These are phyloP conservation scores for Epistrophella euchroma DNA, from an alignment of 2,888 invertebrate species.

Conservation along the genomic window DNA sequence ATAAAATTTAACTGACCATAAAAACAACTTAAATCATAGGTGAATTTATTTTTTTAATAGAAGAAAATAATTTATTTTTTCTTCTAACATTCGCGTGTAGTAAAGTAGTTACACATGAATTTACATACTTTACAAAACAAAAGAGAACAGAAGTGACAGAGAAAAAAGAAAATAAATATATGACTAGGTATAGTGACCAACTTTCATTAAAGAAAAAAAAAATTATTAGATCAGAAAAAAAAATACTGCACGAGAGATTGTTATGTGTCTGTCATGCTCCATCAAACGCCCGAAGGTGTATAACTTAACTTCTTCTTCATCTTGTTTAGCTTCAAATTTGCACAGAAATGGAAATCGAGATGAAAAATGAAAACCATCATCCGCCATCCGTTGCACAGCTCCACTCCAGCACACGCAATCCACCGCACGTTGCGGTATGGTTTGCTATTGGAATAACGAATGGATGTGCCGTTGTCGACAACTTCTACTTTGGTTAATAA, in stretches of 20 bases:
- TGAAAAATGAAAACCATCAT: conserved; percentile 47
- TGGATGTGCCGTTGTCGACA: neutral
- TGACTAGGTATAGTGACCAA: conserved; percentile 46
- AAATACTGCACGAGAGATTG: conserved; percentile 10
- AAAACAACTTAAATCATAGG: conserved; percentile 1
- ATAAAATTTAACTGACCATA: conserved; percentile 21
- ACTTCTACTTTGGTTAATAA: conserved; percentile 14
- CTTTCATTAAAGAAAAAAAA: conserved; percentile 52
- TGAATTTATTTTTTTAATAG: neutral
- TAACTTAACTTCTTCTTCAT: neutral
- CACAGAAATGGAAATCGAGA: conserved; percentile 56
- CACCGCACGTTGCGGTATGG: conserved; percentile 27
- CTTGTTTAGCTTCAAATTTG: conserved; percentile 11
- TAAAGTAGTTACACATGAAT: conserved; percentile 2
- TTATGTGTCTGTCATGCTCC: neutral
- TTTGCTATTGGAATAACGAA: neutral
- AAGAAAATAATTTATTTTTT: neutral
- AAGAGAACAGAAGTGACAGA: neutral
- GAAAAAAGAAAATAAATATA: neutral
- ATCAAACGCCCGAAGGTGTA: conserved; percentile 6
- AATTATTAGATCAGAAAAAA: conserved; percentile 63
- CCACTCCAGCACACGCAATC: conserved; percentile 68
- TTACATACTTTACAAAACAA: neutral
- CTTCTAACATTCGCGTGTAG: conserved; percentile 5
- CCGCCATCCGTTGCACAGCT: conserved; percentile 39